These are phyloP conservation scores for Pachycephus smyrnensis DNA, from an alignment of 2,888 invertebrate genomes.

Conservation along the genomic window DNA sequence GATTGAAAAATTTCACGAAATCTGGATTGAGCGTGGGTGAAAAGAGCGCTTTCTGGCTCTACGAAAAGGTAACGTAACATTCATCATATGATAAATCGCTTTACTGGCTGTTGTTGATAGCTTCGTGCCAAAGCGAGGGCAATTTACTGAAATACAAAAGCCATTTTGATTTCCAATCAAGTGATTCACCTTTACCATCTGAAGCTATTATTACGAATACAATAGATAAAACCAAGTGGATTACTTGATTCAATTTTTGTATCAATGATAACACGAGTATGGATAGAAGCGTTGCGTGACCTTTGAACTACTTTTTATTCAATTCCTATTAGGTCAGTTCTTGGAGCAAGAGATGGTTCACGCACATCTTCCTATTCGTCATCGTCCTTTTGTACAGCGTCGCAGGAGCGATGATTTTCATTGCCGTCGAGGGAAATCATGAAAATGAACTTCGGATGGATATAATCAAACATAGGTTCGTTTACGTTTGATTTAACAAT, in stretches of 20 bases:
- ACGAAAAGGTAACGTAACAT: conserved; percentile 73
- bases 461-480: conserved; percentile 19
- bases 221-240: too few species aligned
- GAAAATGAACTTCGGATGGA: conserved; percentile 55
- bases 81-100: too few species aligned
- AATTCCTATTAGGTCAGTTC: conserved; percentile 68
- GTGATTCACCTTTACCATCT: too few species aligned
- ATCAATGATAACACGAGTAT: too few species aligned
- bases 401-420: conserved; percentile 85
- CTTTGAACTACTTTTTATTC: too few species aligned
- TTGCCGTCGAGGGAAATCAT: conserved; percentile 77
- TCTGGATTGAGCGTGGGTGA: conserved; percentile 87
- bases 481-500: background rate
- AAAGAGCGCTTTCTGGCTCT: conserved; percentile 83
- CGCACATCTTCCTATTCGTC: conserved; percentile 85
- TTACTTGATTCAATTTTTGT: too few species aligned
- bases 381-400: conserved; percentile 84
- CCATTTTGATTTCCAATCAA: too few species aligned
- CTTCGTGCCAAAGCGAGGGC: too few species aligned
- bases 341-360: conserved; percentile 88
- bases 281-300: too few species aligned
- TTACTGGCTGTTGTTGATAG: too few species aligned
- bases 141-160: too few species aligned
- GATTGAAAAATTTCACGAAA: conserved; percentile 83
- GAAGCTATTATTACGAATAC: too few species aligned